A percentile compares a stretch with the other conserved stretches of the same genome.
These are phyloP conservation scores for Lamellibrachia luymesi DNA, from an alignment of 1,140 invertebrate species.

Conservation along the genomic window DNA sequence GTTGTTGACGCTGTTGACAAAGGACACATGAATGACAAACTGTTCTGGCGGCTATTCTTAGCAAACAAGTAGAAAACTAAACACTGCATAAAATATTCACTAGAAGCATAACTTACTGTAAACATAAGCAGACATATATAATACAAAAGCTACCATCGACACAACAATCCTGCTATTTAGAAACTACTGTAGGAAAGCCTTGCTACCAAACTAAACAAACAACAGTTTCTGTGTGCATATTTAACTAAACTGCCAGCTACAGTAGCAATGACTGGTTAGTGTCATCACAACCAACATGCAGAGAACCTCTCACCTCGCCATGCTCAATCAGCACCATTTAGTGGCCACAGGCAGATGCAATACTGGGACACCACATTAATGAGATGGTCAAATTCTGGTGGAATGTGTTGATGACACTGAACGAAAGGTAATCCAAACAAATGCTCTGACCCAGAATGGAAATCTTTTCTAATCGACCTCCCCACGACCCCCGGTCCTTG, in stretches of 20 bases:
- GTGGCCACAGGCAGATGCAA: background rate
- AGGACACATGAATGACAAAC: background rate
- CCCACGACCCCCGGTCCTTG: too few relatives aligned
- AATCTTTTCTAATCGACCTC: background rate
- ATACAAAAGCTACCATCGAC: background rate
- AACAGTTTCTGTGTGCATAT: background rate
- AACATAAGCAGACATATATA: background rate
- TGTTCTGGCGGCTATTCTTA: background rate
- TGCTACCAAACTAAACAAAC: background rate
- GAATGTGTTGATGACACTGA: background rate
- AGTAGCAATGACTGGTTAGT: background rate
- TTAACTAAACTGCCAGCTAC: background rate
- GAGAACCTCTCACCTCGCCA: background rate
- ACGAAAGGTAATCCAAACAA: background rate
- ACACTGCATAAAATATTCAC: background rate
- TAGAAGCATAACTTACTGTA: background rate
- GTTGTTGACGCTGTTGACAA: background rate
- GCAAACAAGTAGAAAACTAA: background rate
- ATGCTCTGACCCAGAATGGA: background rate
- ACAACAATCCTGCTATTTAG: background rate
- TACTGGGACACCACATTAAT: background rate
- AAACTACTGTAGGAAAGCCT: background rate
- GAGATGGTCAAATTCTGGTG: background rate
- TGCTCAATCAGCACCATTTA: background rate
- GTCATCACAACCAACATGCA: background rate